phyloP scores from a whole-genome alignment of 2,113 vertebrate genomes.

The Narcine bancroftii region DNA sequence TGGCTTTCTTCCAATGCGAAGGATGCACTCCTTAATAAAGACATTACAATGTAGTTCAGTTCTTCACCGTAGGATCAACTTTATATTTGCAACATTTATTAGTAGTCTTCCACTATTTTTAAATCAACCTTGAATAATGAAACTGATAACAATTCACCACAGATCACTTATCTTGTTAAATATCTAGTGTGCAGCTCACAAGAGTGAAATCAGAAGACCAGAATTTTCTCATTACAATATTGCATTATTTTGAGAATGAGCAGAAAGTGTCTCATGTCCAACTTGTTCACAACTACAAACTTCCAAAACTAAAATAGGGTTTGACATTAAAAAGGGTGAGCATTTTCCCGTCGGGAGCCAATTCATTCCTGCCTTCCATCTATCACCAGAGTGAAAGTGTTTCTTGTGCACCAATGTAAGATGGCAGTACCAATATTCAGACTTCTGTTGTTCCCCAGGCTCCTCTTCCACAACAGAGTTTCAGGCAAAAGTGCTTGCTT shows the following conservation, averaged over 20 bases:
- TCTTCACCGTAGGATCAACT: not conserved
- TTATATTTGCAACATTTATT: not conserved
- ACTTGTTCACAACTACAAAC: not conserved
- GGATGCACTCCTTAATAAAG: not conserved
- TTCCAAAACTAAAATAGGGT: not conserved
- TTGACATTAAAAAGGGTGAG: not conserved
- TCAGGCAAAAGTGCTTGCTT: not conserved
- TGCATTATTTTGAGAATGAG: not conserved
- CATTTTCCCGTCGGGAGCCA: not conserved
- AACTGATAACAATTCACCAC: not conserved
- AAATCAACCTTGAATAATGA: not conserved
- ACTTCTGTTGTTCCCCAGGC: not conserved
- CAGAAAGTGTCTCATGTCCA: not conserved
- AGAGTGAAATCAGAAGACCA: not conserved
- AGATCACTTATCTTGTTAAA: not conserved
- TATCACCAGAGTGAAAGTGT: not conserved
- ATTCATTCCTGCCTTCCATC: not conserved
- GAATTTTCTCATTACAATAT: not conserved
- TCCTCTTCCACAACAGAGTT: no score
- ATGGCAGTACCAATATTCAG: not conserved
- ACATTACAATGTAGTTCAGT: not conserved
- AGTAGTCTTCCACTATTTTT: not conserved
- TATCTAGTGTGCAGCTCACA: not conserved
- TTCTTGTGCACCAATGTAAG: not conserved
- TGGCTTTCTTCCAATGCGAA: not conserved